phyloP scores from a whole-genome alignment of 2,113 vertebrate species.

The Engystomops pustulosus region DNA sequence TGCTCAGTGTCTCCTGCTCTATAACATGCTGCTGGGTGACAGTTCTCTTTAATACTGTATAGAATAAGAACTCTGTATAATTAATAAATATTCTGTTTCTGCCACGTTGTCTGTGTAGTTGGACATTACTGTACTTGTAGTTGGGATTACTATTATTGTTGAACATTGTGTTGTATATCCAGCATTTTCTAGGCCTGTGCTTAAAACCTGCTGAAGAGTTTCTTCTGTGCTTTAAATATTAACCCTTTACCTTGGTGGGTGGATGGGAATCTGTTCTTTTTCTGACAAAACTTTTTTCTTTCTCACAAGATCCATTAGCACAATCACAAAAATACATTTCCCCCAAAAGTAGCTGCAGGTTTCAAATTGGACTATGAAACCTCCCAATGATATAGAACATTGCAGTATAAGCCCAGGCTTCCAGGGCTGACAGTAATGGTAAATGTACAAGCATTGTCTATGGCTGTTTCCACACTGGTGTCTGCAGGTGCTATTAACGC shows the following conservation, averaged over 20 bases:
- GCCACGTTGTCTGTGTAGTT: too few relatives aligned
- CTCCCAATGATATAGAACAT: background rate
- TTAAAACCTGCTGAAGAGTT: background rate
- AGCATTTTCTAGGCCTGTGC: background rate
- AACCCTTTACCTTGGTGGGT: slow-evolving; percentile 62
- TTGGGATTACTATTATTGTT: too few relatives aligned
- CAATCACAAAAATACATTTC: background rate
- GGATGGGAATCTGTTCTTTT: slow-evolving; percentile 70
- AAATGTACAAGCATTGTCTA: background rate
- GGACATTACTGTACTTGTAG: too few relatives aligned
- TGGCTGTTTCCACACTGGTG: background rate
- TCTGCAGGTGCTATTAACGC: background rate
- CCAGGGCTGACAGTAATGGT: background rate
- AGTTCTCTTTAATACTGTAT: too few relatives aligned
- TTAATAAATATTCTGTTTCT: too few relatives aligned
- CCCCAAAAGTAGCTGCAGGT: slow-evolving; percentile 63
- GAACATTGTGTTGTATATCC: too few relatives aligned
- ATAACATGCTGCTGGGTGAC: too few relatives aligned
- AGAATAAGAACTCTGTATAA: too few relatives aligned
- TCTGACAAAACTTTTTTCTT: slow-evolving; percentile 68
- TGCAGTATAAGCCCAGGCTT: background rate
- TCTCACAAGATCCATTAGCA: slow-evolving; percentile 60
- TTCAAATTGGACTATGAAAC: background rate
- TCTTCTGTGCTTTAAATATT: background rate
- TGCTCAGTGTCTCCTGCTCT: too few relatives aligned